phyloP scores from a whole-genome alignment of 2,888 invertebrate genomes.

The Caenorhabditis virilis region DNA sequence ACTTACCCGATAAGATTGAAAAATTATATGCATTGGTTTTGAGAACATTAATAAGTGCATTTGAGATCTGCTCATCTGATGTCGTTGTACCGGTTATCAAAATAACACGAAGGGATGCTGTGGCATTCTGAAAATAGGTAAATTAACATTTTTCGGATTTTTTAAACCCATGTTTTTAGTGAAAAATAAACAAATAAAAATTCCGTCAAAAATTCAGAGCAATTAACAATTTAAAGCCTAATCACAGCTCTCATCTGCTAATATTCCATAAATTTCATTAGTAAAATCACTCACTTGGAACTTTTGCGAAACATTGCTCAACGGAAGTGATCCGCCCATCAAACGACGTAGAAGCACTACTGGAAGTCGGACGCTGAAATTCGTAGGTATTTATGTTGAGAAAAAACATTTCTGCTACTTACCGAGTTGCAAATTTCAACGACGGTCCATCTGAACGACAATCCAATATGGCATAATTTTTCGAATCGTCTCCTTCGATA shows the following conservation, averaged over 20 bases:
- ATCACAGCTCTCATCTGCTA: too few relatives aligned
- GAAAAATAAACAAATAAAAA: too few relatives aligned
- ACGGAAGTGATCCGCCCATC: slow-evolving; percentile 50
- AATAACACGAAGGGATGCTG: neutral
- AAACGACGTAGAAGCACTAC: slow-evolving; percentile 73
- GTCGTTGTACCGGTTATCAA: slow-evolving; percentile 1
- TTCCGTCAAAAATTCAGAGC: too few relatives aligned
- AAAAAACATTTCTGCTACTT: too few relatives aligned
- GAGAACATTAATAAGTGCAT: slow-evolving; percentile 19
- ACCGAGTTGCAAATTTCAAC: slow-evolving; percentile 43
- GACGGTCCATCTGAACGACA: slow-evolving; percentile 44
- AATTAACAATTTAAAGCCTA: too few relatives aligned
- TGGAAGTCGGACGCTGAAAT: slow-evolving; percentile 76
- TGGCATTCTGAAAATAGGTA: neutral
- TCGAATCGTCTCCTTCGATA: slow-evolving; percentile 16
- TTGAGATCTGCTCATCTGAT: slow-evolving; percentile 15
- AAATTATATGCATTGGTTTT: slow-evolving; percentile 10
- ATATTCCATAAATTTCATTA: too few relatives aligned
- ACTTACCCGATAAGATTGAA: slow-evolving; percentile 19
- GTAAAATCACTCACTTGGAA: slow-evolving; percentile 13
- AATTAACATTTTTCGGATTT: too few relatives aligned
- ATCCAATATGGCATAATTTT: slow-evolving; percentile 27
- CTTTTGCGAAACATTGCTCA: slow-evolving; percentile 36
- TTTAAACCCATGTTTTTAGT: too few relatives aligned
- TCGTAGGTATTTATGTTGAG: neutral